These are phyloP conservation scores for Brachyopa scutellaris DNA, from an alignment of 2,888 invertebrate species.

Conservation along the genomic window DNA sequence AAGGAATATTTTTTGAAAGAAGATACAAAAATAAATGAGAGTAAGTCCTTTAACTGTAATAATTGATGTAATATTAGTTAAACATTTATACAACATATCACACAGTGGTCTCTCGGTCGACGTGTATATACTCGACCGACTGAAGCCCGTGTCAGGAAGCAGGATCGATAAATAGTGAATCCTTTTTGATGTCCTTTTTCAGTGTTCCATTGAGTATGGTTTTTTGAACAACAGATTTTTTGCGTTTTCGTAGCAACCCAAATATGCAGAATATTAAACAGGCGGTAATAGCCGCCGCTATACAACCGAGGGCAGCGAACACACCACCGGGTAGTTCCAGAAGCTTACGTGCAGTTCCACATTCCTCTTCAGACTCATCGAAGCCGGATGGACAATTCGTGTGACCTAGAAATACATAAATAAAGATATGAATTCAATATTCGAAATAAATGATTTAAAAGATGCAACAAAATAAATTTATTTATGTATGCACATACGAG, in stretches of 20 bases:
- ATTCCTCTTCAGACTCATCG: conserved; percentile 88
- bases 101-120: conserved; percentile 96
- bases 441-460: background rate
- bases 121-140: conserved; percentile 95
- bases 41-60: conserved; percentile 54
- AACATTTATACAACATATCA: conserved; percentile 83
- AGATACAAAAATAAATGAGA: conserved; percentile 22
- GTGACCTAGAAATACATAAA: conserved; percentile 77
- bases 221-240: conserved; percentile 83
- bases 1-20: conserved; percentile 8
- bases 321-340: conserved; percentile 83
- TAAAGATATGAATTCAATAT: conserved; percentile 3
- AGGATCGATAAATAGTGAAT: conserved; percentile 82
- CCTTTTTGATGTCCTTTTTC: conserved; percentile 85
- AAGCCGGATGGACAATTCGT: conserved; percentile 86
- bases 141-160: conserved; percentile 94
- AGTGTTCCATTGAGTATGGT: conserved; percentile 82
- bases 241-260: conserved; percentile 84
- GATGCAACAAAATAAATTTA: no score
- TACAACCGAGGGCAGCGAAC: conserved; percentile 84
- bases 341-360: conserved; percentile 83
- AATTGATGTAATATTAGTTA: conserved; percentile 68
- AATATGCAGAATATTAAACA: conserved; percentile 84
- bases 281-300: conserved; percentile 84
- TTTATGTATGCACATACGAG: no score